Base-by-base conservation (phyloP, 2,113 vertebrate species). In the Lota lota region DNA sequence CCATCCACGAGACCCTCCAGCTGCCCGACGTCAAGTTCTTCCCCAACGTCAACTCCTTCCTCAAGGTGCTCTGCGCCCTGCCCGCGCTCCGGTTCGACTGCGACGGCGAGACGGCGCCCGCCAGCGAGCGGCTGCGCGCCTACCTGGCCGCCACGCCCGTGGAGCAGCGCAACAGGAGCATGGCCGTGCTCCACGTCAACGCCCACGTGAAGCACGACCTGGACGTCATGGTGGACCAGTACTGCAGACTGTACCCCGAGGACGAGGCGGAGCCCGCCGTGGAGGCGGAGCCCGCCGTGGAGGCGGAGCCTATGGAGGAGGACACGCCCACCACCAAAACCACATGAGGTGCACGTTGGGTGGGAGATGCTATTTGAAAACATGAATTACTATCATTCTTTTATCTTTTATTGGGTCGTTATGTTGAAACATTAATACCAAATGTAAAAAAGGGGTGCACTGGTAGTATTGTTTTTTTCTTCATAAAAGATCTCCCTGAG, bases 211-310 rank as follows among this genome's bases (percentile, higher is more conserved):
- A 95, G 77, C 93, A 95, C 3, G 95, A 98, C 79, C 82, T 97
- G 70, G 95, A 98, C 65, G 90, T 96, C 83, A 98, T 98, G 96
- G 95, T 97, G 8, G 96, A 98, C 78, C 95, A 95, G 57, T 98
- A 95, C 20, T 93, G 94, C 80, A 93, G 95, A 84, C 88, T 95
- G 0, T 94, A 94, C 61, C 89, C 93, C 4, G 93, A 93, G 62
- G 93, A 96, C 72, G 85, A 85, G 1, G 79, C 91, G 1, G 89
- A 89, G n/a, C 50, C 70, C 1, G 85, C 84, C 0, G 63, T 47
- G 0, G 79, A 81, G 22, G 0, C 51, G 1, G 78, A 81, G 63
- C 60, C 68, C 1, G 40, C 2, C 1, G 40, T 8, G 40, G 40
- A 81, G 63, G 63, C 66, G 4, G 50, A 66, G 47, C 59, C 59